Evolutionary conservation across 2,888 invertebrate genomes (phyloP).

Genomic region (Dusona sp.): DNA sequence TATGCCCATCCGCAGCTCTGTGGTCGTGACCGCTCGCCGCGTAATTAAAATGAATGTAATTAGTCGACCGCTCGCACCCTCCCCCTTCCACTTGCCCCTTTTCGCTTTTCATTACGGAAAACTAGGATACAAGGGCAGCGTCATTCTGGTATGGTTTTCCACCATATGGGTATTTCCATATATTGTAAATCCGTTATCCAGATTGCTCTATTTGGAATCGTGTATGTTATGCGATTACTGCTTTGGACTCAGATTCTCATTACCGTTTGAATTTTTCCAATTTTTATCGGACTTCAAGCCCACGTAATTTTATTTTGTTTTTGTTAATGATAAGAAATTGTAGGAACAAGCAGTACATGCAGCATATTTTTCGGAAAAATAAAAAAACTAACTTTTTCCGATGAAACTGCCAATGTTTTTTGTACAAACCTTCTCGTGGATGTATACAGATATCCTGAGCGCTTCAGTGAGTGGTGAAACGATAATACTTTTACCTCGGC

Average conservation of each 20-base stretch:
- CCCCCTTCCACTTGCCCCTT: background rate
- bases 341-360: background rate
- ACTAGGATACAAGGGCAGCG: background rate
- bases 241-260: background rate
- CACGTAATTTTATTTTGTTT: background rate
- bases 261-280: background rate
- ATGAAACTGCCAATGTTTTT: conserved; percentile 14
- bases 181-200: conserved; percentile 6
- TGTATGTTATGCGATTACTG: background rate
- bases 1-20: conserved; percentile 47
- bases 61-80: conserved; percentile 56
- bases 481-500: conserved; percentile 1
- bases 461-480: conserved; percentile 23
- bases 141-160: conserved; percentile 20
- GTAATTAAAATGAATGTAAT: conserved; percentile 65
- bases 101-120: conserved; percentile 34
- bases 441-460: background rate
- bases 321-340: background rate
- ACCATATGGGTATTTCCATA: conserved; percentile 25
- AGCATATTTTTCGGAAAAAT: background rate
- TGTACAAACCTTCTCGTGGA: background rate
- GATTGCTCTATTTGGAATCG: conserved; percentile 1
- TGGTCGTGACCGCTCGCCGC: conserved; percentile 57
- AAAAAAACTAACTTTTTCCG: conserved; percentile 2
- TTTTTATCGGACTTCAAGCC: background rate